Evolutionary conservation across 2,888 invertebrate species (phyloP).

Genomic region (Melipona bicolor): DNA sequence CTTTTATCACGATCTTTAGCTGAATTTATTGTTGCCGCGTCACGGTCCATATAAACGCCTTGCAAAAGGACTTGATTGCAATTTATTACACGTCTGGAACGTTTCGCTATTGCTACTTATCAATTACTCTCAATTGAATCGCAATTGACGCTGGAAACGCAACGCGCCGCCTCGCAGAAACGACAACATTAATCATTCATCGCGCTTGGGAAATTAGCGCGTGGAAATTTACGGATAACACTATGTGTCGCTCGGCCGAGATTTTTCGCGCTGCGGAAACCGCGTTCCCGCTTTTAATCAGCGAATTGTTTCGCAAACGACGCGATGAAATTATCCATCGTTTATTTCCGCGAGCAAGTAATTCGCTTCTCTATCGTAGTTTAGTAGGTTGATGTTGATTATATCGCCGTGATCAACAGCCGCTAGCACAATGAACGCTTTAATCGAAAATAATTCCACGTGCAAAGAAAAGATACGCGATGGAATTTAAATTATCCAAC

Average conservation of each 20-base stretch:
- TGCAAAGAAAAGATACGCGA: background rate
- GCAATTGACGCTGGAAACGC: conserved; percentile 31
- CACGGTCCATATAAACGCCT: conserved; percentile 25
- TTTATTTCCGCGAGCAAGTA: background rate
- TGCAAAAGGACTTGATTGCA: conserved; percentile 29
- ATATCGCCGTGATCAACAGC: background rate
- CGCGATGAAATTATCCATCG: background rate
- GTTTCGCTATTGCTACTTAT: conserved; percentile 47
- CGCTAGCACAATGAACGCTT: background rate
- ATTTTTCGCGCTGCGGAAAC: background rate
- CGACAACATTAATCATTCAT: conserved; percentile 44
- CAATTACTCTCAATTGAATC: conserved; percentile 56
- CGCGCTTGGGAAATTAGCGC: conserved; percentile 16
- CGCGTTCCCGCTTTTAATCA: background rate
- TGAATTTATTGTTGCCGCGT: conserved; percentile 39
- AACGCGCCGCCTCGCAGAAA: conserved; percentile 32
- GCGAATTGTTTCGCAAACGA: background rate
- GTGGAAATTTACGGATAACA: conserved; percentile 15
- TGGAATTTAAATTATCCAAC: background rate
- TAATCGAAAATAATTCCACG: background rate
- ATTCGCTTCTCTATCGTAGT: background rate
- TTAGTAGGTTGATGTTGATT: background rate
- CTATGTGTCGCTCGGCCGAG: background rate
- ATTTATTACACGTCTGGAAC: conserved; percentile 46
- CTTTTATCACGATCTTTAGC: background rate